phyloP scores from a whole-genome alignment of 37 sponge, comb jelly and placozoan species.

The Agelas oroides region DNA sequence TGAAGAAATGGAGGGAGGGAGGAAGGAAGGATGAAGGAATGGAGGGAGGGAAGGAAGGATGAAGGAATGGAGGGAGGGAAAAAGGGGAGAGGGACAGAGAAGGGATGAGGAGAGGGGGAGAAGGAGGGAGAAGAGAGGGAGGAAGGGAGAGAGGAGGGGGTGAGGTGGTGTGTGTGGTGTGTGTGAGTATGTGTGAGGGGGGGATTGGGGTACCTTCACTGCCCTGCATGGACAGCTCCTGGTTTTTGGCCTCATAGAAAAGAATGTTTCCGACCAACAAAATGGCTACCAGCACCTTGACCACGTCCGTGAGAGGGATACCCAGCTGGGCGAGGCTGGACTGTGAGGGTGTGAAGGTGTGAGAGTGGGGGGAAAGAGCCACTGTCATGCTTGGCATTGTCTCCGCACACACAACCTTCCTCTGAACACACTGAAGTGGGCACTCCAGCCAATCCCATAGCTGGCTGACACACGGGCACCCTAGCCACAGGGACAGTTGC shows the following conservation, averaged over 20 bases:
- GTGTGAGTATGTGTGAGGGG: neutral
- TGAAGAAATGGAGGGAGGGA: neutral
- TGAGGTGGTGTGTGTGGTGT: too few species aligned
- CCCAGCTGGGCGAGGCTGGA: slow-evolving; percentile 86
- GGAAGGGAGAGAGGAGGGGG: too few species aligned
- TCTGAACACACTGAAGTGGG: too few species aligned
- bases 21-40: too few species aligned
- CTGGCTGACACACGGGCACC: too few species aligned
- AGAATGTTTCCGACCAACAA: slow-evolving; percentile 84
- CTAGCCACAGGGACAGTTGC: too few species aligned
- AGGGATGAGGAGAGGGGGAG: too few species aligned
- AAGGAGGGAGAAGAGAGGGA: neutral
- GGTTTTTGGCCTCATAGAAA: slow-evolving; percentile 85
- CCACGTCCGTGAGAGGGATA: slow-evolving; percentile 85
- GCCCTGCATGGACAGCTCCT: slow-evolving; percentile 68
- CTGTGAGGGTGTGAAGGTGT: slow-evolving; percentile 24
- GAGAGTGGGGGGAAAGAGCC: neutral
- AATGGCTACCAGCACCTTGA: slow-evolving; percentile 80
- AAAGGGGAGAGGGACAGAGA: too few species aligned
- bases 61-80: neutral
- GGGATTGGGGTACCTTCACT: slow-evolving; percentile 70
- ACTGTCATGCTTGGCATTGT: too few species aligned
- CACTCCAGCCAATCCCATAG: too few species aligned
- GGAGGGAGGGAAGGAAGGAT: neutral
- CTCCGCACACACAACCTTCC: too few species aligned